Evolutionary conservation across 1,140 invertebrate genomes (phyloP).

Genomic region (Ceratina australensis): DNA sequence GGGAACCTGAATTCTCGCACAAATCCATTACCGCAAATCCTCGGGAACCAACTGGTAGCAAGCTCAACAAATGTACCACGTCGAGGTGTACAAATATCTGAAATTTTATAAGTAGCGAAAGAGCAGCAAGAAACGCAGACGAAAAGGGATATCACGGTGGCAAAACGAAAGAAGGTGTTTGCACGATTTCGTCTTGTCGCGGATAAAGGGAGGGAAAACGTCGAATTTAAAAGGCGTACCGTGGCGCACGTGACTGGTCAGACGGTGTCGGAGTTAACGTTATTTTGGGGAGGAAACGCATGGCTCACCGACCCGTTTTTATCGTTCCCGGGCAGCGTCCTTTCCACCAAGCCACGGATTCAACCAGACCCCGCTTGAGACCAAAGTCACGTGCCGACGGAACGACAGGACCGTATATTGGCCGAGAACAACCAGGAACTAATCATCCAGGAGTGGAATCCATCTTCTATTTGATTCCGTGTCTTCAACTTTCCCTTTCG

Average conservation of each 20-base stretch:
- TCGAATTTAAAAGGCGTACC: constrained; percentile 40
- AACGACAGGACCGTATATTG: background rate
- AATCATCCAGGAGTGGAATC: too few relatives aligned
- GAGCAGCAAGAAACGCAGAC: too few relatives aligned
- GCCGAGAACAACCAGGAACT: background rate
- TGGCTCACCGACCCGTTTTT: constrained; percentile 12
- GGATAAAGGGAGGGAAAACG: background rate
- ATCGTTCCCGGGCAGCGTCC: constrained; percentile 28
- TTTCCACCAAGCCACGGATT: background rate
- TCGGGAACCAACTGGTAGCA: too few relatives aligned
- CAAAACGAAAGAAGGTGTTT: constrained; percentile 1
- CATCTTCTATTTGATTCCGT: too few relatives aligned
- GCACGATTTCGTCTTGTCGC: background rate
- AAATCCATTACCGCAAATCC: too few relatives aligned
- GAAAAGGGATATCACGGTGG: too few relatives aligned
- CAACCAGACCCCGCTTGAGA: background rate
- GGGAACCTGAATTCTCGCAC: too few relatives aligned
- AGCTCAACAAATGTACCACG: too few relatives aligned
- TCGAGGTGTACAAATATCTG: too few relatives aligned
- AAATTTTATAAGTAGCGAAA: too few relatives aligned
- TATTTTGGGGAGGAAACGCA: constrained; percentile 40
- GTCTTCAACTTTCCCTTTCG: too few relatives aligned
- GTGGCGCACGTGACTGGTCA: constrained; percentile 44
- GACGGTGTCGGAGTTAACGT: constrained; percentile 53
- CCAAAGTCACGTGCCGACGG: constrained; percentile 35